A percentile compares a stretch with the other conserved stretches of the same genome.
Conservation (phyloP, 2,888 invertebrate species). For the Atrina japonica region DNA sequence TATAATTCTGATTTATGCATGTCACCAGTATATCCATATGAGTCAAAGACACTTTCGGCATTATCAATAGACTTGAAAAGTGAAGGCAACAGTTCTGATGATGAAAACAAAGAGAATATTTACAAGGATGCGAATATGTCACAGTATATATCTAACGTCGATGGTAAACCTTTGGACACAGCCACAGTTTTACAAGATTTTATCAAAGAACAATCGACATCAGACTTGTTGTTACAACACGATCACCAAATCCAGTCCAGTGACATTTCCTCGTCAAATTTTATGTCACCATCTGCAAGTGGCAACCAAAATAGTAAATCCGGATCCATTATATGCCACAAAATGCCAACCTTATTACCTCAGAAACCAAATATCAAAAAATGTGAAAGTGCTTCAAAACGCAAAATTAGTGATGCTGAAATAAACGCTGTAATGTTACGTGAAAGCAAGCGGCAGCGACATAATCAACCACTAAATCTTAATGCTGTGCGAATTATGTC, state of each 20-base stretch:
- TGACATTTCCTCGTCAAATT: slow-evolving; percentile 38
- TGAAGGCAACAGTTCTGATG: slow-evolving; percentile 28
- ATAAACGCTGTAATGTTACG: slow-evolving; percentile 12
- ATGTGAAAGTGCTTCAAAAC: slow-evolving; percentile 30
- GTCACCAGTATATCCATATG: slow-evolving; percentile 53
- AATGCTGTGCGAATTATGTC: slow-evolving; percentile 67
- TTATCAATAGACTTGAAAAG: slow-evolving; percentile 3
- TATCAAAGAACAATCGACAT: neutral
- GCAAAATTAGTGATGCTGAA: slow-evolving; percentile 27
- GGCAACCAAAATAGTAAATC: neutral
- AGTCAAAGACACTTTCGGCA: slow-evolving; percentile 21
- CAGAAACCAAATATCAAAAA: slow-evolving; percentile 32
- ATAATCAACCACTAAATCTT: slow-evolving; percentile 73
- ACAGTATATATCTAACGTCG: neutral
- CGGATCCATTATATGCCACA: slow-evolving; percentile 24
- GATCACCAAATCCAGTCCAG: slow-evolving; percentile 41
- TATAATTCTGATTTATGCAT: slow-evolving; percentile 59
- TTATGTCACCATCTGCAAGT: neutral
- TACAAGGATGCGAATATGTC: slow-evolving; percentile 13
- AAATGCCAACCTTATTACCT: slow-evolving; percentile 13
- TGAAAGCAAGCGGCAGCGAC: slow-evolving; percentile 53
- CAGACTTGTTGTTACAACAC: neutral
- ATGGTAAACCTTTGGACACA: neutral
- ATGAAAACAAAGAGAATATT: slow-evolving; percentile 36
- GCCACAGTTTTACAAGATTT: slow-evolving; percentile 7